Evolutionary conservation across 30 jellyfish, hydroid and myxozoan genomes (phyloP), one percentile per base, ranked within the genome.

Genomic region (Chironex yamaguchii): DNA sequence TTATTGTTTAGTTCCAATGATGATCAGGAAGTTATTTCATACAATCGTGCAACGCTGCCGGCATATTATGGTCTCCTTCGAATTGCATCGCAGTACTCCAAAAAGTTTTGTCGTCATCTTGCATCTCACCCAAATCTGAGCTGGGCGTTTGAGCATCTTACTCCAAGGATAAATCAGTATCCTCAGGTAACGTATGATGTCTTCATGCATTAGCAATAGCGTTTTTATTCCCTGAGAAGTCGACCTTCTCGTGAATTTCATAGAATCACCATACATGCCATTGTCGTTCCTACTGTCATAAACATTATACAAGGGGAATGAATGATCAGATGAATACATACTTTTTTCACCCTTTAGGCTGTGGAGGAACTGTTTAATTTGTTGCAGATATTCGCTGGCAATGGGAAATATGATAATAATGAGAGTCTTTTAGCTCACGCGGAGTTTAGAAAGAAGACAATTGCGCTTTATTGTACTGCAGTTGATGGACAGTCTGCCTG

Each of bases 111-210:
- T 65, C 94, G 87, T 32, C 76, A 76, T 34, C 74, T 92, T n/a
- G 85, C 98, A 1, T 28, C 66, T n/a, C 98, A 92, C 49, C 92
- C 97, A 27, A 92, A 92, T 34, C 87, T 92, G 90, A 81, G 90
- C 26, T 92, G 98, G 98, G 98, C 98, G 27, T 92, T 92, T 73
- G 96, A 92, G 81, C 98, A 92, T 73, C 58, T 92, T 49, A 79
- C 95, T 31, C 95, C 98, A 29, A 64, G 98, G 34, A 78, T 87
- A 4, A 86, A 76, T 73, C 98, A 92, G 58, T 92, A 92, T 31
- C 96, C 97, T 17, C 98, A 92, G 97, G 98, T 92, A 80, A n/a
- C n/a, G n/a, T n/a, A n/a, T n/a, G n/a, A n/a, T n/a, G n/a, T n/a
- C n/a, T n/a, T n/a, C n/a, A n/a, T n/a, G n/a, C n/a, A n/a, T n/a